phyloP scores from a whole-genome alignment of 2,888 invertebrate species.

The Axea sp. region DNA sequence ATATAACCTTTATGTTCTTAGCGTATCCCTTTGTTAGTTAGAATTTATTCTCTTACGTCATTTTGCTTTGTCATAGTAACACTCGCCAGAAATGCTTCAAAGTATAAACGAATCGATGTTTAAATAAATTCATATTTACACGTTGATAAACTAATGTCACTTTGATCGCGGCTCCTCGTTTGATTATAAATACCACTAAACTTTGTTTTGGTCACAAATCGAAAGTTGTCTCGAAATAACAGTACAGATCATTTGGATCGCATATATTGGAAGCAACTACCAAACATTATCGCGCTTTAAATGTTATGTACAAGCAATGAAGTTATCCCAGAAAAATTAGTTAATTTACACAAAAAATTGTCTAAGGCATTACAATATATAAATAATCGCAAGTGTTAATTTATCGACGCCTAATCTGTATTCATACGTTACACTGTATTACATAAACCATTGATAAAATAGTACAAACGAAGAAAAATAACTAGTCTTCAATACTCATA shows the following conservation, averaged over 20 bases:
- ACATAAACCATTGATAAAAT: neutral
- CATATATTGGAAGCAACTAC: constrained; percentile 27
- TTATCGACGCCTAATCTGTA: neutral
- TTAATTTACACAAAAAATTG: constrained; percentile 18
- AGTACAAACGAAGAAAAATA: constrained; percentile 1
- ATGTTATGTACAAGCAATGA: constrained; percentile 39
- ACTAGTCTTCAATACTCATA: neutral
- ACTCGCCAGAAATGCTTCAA: constrained; percentile 11
- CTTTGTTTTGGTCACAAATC: neutral
- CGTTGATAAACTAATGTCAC: constrained; percentile 11
- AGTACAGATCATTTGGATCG: neutral
- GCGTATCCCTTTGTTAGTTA: constrained; percentile 22
- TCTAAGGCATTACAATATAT: constrained; percentile 28
- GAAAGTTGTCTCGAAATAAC: neutral
- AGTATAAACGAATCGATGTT: constrained; percentile 21
- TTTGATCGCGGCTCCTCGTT: constrained; percentile 48
- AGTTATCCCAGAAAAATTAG: neutral
- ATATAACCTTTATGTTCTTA: constrained; percentile 2
- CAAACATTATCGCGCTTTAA: constrained; percentile 12
- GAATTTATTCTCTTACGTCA: constrained; percentile 29
- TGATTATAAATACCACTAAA: constrained; percentile 31
- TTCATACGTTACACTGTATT: neutral
- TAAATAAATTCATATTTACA: constrained; percentile 33
- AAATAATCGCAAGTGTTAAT: constrained; percentile 21
- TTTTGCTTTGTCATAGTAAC: constrained; percentile 9